These are phyloP conservation scores for Alca torda DNA, from an alignment of 2,797 vertebrate genomes.

Conservation along the genomic window DNA sequence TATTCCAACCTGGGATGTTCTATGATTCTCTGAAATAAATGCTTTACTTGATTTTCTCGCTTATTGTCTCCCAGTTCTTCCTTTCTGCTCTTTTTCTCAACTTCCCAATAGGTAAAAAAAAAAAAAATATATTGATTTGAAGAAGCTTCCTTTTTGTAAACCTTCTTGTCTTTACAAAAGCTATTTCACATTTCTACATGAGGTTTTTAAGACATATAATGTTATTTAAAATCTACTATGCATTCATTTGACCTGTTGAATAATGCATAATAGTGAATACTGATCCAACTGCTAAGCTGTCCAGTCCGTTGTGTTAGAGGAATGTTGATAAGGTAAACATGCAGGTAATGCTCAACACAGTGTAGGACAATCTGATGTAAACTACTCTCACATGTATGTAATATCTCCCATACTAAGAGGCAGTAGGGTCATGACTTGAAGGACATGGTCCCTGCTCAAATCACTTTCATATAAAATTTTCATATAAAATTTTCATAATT, in stretches of 20 bases:
- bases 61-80: background rate
- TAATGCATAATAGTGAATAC: background rate
- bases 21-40: background rate
- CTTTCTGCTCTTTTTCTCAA: background rate
- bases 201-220: background rate
- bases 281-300: background rate
- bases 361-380: background rate
- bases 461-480: too few relatives aligned
- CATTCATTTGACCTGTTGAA: background rate
- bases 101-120: background rate
- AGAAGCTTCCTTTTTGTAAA: background rate
- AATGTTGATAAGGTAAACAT: background rate
- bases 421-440: background rate
- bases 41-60: background rate
- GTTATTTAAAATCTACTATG: background rate
- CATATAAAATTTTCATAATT: background rate
- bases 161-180: background rate
- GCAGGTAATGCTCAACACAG: background rate
- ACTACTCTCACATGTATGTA: background rate
- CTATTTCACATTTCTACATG: background rate
- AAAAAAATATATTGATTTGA: background rate
- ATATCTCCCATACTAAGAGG: background rate
- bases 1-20: background rate
- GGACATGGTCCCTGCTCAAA: background rate
- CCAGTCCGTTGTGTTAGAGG: background rate